Percentiles rank a stretch among this genome's conserved stretches.
Evolutionary conservation across 1,140 invertebrate species (phyloP).

Genomic region (Chrysoperla carnea): DNA sequence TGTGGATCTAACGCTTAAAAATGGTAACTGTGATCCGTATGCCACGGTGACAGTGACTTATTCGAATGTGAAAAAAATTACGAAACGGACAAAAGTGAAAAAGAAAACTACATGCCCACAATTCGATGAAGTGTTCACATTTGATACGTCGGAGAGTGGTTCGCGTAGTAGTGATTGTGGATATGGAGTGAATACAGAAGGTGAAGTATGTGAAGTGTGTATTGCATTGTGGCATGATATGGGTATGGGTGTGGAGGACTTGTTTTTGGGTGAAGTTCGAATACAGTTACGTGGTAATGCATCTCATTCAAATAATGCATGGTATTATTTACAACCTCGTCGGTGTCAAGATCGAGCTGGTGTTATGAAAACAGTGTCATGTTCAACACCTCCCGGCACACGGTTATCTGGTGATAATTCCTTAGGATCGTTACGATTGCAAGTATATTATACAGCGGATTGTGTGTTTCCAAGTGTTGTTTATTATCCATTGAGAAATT

Average conservation of each 20-base stretch:
- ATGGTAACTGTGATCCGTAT: slow-evolving; percentile 81
- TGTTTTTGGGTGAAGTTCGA: slow-evolving; percentile 74
- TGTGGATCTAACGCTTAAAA: slow-evolving; percentile 72
- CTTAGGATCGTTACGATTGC: slow-evolving; percentile 65
- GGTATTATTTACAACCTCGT: slow-evolving; percentile 73
- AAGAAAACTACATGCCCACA: slow-evolving; percentile 79
- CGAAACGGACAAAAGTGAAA: slow-evolving; percentile 67
- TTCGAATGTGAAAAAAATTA: slow-evolving; percentile 60
- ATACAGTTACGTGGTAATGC: slow-evolving; percentile 43
- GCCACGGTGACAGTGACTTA: slow-evolving; percentile 63
- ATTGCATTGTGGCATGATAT: slow-evolving; percentile 75
- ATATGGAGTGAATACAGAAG: slow-evolving; percentile 19
- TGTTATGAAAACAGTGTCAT: slow-evolving; percentile 26
- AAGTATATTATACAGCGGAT: slow-evolving; percentile 75
- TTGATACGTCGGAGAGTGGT: slow-evolving; percentile 52
- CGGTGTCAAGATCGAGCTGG: slow-evolving; percentile 34
- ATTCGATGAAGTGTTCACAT: slow-evolving; percentile 76
- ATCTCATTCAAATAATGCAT: no score
- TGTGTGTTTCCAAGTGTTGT: slow-evolving; percentile 67
- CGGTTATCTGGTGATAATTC: slow-evolving; percentile 38
- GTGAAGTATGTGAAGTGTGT: slow-evolving; percentile 50
- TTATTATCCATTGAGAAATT: slow-evolving; percentile 56
- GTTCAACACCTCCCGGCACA: slow-evolving; percentile 47
- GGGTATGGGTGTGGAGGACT: slow-evolving; percentile 49
- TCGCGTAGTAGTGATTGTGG: slow-evolving; percentile 24